Base-by-base conservation (phyloP, 2,888 invertebrate species). In the Scelioninae gen. 1 region DNA sequence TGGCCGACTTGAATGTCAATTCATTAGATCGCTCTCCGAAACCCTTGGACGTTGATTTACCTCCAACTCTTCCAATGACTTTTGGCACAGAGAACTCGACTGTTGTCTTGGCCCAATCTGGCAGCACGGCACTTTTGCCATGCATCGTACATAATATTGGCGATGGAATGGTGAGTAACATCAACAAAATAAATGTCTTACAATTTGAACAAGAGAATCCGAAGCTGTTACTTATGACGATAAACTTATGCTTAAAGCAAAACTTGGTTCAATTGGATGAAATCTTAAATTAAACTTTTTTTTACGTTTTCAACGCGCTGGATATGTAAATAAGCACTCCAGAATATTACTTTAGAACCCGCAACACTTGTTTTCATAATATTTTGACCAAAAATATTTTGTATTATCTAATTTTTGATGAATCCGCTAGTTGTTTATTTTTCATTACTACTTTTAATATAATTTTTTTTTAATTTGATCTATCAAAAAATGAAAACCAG, bases 71-170 rank as follows among this genome's bases (percentile, higher is more conserved):
- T 71, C 96, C 96, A 89, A 96, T 96, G 93, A 95, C 95, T 92
- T 97, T 97, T 90, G 95, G 95, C 63, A 97, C 97, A 5, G 96
- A 96, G 89, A 97, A 97, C 91, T 96, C 96, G 84, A 96, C 96
- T 0, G 93, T 95, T 55, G 95, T 97, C 91, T 96, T 95, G 84
- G 96, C 97, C 87, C 97, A 97, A 93, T 96, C 96, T 53, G 97
- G 97, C 13, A 96, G 96, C 79, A 96, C 96, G 0, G 97, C 97
- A 4, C 94, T 96, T 78, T 94, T 97, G 84, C 97, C 97, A 0
- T 97, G 97, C 92, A 94, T 96, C 84, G 96, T 97, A 85, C 95
- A 96, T 91, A 96, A 96, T 91, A 96, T 97, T 87, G 97, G 97
- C 65, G 97, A 97, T 92, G 97, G 97, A 88, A 95, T 96, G 94